Base-by-base conservation (phyloP, 2,888 invertebrate genomes). In the Lochmaea crataegi region DNA sequence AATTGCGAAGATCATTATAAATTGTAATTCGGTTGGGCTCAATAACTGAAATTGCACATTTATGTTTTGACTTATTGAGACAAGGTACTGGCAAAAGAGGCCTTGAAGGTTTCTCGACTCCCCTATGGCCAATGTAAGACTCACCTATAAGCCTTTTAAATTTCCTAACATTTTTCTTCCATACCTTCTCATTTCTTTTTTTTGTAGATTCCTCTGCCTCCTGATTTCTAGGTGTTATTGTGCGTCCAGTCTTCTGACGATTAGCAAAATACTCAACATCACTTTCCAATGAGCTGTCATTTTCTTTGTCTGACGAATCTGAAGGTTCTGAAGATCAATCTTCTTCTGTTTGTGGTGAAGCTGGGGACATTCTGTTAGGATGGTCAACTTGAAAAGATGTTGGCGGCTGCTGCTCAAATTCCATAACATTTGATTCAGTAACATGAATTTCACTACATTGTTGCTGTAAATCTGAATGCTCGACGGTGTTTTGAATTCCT, bases 11-110 rank as follows among this genome's bases (percentile, higher is more conserved):
- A 42, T 42, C 42, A 42, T 42, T 42, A 38, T 77, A 74, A 66
- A 69, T 79, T 22, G 10, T 65, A 6, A 42, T 60, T 73, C 32
- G 32, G 78, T 80, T 66, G 68, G 71, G 38, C 71, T 80, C 77
- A 41, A 72, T 74, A 51, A 80, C 76, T 42, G 38, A 64, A 53
- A 41, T 65, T 42, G 32, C 4, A 70, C 79, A 81, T 76, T 76
- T 79, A 70, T 81, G 77, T 73, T 80, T 80, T 68, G 73, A 71
- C 68, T 73, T 78, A 41, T 42, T 70, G 38, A 70, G 48, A 69
- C 81, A 81, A 51, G 78, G 78, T 48, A 63, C n/a, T 16, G 75
- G 71, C 64, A 75, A 68, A 51, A 75, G 74, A 75, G 73, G 42
- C 10, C 42, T 7, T 42, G 11, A 42, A 42, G 78, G 72, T 66